Conservation (phyloP, 2,888 invertebrate genomes). For the Eumacrocentrus americanus region DNA sequence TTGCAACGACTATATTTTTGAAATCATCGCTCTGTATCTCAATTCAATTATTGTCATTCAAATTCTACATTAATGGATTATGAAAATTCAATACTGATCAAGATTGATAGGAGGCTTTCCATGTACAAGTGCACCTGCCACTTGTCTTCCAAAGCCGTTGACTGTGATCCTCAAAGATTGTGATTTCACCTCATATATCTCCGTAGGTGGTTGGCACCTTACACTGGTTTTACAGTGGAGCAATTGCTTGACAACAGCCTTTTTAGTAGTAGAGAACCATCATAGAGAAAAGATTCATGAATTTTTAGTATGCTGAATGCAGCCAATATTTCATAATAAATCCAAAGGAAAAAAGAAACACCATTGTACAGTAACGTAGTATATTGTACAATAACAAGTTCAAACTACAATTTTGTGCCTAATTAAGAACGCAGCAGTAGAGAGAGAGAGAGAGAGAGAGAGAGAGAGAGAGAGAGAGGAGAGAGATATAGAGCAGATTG, state of each 20-base stretch:
- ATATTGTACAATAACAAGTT: no score
- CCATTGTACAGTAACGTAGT: background rate
- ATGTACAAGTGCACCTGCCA: conserved; percentile 20
- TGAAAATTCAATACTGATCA: conserved; percentile 13
- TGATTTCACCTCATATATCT: conserved; percentile 28
- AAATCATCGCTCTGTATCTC: background rate
- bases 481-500: conserved; percentile 47
- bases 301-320: background rate
- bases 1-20: background rate
- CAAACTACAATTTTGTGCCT: conserved; percentile 35
- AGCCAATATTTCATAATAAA: background rate
- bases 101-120: conserved; percentile 1
- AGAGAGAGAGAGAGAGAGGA: no score
- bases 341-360: background rate
- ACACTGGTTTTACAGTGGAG: conserved; percentile 3
- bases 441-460: conserved; percentile 27
- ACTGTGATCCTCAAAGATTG: conserved; percentile 37
- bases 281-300: background rate
- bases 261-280: conserved; percentile 23
- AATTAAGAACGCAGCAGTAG: conserved; percentile 33
- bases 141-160: conserved; percentile 26
- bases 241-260: conserved; percentile 28
- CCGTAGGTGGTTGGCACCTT: background rate
- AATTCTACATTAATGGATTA: conserved; percentile 1
- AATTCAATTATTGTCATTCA: background rate